Conservation (phyloP, 1,140 invertebrate genomes). For the Pseudomyrmex cubaensis region DNA sequence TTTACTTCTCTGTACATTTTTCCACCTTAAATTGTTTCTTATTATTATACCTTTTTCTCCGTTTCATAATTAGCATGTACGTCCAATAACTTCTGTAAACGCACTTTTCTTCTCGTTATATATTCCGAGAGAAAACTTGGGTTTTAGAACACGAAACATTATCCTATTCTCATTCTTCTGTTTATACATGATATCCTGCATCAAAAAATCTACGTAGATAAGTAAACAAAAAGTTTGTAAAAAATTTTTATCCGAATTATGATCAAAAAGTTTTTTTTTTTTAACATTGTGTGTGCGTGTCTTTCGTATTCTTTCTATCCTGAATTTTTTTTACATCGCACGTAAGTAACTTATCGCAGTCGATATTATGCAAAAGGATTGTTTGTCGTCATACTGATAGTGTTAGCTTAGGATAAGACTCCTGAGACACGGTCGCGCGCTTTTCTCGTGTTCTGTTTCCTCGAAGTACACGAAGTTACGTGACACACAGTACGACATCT, state of each 20-base stretch:
- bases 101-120: constrained; percentile 10
- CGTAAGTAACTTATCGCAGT: constrained; percentile 8
- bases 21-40: constrained; percentile 52
- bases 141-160: constrained; percentile 9
- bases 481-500: constrained; percentile 44
- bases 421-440: not conserved
- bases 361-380: not conserved
- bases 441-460: constrained; percentile 30
- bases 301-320: too few species aligned
- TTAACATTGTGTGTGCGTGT: not conserved
- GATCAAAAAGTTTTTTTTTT: too few species aligned
- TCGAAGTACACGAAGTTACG: constrained; percentile 42
- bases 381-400: not conserved
- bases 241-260: constrained; percentile 18
- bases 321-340: not conserved
- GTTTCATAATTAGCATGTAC: constrained; percentile 57
- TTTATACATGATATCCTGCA: not conserved
- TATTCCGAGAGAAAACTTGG: constrained; percentile 1
- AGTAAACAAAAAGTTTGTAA: constrained; percentile 8
- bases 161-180: not conserved
- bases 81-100: constrained; percentile 37
- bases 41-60: constrained; percentile 53
- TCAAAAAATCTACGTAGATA: not conserved
- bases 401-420: constrained; percentile 21
- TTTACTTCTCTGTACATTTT: constrained; percentile 17